These are phyloP conservation scores for Mamestra configurata DNA, from an alignment of 1,140 invertebrate species.

Conservation along the genomic window DNA sequence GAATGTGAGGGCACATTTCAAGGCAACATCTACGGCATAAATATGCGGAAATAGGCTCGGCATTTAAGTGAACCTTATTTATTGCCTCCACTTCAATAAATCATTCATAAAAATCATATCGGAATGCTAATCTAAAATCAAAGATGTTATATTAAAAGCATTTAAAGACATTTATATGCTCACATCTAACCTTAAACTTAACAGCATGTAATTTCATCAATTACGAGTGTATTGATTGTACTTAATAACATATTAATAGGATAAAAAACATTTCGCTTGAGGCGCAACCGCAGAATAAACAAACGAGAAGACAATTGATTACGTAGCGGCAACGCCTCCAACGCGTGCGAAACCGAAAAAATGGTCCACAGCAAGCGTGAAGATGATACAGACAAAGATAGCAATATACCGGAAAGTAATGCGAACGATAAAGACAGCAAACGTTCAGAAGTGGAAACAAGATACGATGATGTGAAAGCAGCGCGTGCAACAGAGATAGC, in stretches of 20 bases:
- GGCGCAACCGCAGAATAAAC: slow-evolving; percentile 58
- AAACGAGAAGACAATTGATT: slow-evolving; percentile 78
- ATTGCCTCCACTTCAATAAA: slow-evolving; percentile 40
- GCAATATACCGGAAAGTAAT: slow-evolving; percentile 59
- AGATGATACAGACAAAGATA: slow-evolving; percentile 71
- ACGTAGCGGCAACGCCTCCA: slow-evolving; percentile 73
- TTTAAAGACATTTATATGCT: slow-evolving; percentile 18
- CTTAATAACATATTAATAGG: slow-evolving; percentile 37
- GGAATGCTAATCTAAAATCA: slow-evolving; percentile 39
- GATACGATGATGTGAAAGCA: slow-evolving; percentile 56
- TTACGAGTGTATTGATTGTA: slow-evolving; percentile 25
- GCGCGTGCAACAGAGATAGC: slow-evolving; percentile 65
- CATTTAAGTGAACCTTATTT: slow-evolving; percentile 44
- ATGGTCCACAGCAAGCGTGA: slow-evolving; percentile 73
- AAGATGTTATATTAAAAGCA: slow-evolving; percentile 29
- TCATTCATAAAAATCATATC: slow-evolving; percentile 44
- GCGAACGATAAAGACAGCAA: slow-evolving; percentile 62
- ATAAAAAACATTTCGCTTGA: slow-evolving; percentile 45
- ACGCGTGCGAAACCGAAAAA: slow-evolving; percentile 78
- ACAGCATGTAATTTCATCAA: slow-evolving; percentile 41
- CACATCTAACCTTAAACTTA: slow-evolving; percentile 42
- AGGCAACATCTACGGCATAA: slow-evolving; percentile 37
- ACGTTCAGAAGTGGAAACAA: slow-evolving; percentile 61
- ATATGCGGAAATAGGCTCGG: slow-evolving; percentile 48
- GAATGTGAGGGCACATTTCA: slow-evolving; percentile 47